Evolutionary conservation across 2,888 invertebrate species (phyloP), one percentile per base, ranked within the genome.

Genomic region (Drosophila subsilvestris): DNA sequence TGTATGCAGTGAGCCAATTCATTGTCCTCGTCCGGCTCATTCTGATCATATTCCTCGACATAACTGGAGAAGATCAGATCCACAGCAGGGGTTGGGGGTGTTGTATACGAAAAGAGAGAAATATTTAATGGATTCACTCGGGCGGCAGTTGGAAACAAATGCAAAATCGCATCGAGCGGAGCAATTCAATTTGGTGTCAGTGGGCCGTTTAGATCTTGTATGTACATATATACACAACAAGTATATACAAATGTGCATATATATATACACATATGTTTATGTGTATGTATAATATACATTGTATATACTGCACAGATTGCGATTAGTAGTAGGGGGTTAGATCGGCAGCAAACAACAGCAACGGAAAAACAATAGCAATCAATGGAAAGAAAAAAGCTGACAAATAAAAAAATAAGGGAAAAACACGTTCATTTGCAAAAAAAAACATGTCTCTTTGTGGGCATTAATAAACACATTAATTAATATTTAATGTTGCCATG

Each of bases 1-100:
- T 94, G 94, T 86, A 96, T 95, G 89, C 95, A 94, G 94, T 95
- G 94, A 86, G 94, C 93, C 90, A 95, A 95, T 92, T 89, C 89
- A 74, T 89, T 77, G 42, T 83, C 88, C 53, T 95, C 95, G 92
- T 95, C 94, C 56, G 94, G 93, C 65, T 94, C 94, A 86, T 95
- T 94, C 73, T 94, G 94, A 86, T 95, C 94, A 89, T 94, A 94
- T 86, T 95, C 94, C 88, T 95, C 94, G 83, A 95, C 94, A 90
- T 94, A 95, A 84, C 96, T 95, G 91, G 76, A n/a, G 37, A 93
- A 93, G 92, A 90, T 90, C 43, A n/a, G 48, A 49, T 14, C 68
- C n/a, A 62, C 22, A 43, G 37, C 49, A 44, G 37, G 20, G 55
- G 25, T 25, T 25, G 6, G 25, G 25, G 25, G 6, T 25, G 25